phyloP scores from a whole-genome alignment of 1,140 invertebrate genomes.

The Plutomurus gul region DNA sequence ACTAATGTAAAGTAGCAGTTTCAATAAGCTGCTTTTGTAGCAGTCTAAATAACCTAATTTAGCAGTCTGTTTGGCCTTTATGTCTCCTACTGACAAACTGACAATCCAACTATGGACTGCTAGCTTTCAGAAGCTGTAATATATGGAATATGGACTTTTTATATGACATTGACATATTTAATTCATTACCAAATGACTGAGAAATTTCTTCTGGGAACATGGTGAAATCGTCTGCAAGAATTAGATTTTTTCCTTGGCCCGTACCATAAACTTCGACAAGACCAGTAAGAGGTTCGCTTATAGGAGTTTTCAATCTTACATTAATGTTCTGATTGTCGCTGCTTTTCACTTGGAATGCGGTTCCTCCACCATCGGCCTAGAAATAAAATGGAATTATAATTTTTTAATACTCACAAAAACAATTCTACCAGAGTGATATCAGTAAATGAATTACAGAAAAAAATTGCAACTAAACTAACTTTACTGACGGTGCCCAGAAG shows the following conservation, averaged over 20 bases:
- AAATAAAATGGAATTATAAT: not conserved
- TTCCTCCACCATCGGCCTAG: conserved; percentile 54
- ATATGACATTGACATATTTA: not conserved
- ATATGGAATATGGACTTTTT: no score
- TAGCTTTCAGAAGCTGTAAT: no score
- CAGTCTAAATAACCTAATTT: no score
- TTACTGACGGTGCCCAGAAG: conserved; percentile 41
- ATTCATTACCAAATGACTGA: conserved; percentile 49
- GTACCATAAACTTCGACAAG: conserved; percentile 55
- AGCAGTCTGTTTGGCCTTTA: no score
- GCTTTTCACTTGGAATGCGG: conserved; percentile 53
- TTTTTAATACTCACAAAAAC: not conserved
- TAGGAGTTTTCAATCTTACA: conserved; percentile 49
- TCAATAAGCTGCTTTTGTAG: no score
- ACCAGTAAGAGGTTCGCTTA: conserved; percentile 53
- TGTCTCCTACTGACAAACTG: no score
- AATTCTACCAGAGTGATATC: not conserved
- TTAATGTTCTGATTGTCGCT: conserved; percentile 52
- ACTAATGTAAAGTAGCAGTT: no score
- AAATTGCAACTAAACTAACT: conserved; percentile 17
- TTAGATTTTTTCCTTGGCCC: conserved; percentile 53
- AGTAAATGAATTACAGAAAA: not conserved
- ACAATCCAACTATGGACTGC: no score
- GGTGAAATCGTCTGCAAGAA: conserved; percentile 54
- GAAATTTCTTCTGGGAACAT: conserved; percentile 50